Evolutionary conservation across 2,113 vertebrate species (phyloP).

Genomic region (Xiphorhynchus elegans): DNA sequence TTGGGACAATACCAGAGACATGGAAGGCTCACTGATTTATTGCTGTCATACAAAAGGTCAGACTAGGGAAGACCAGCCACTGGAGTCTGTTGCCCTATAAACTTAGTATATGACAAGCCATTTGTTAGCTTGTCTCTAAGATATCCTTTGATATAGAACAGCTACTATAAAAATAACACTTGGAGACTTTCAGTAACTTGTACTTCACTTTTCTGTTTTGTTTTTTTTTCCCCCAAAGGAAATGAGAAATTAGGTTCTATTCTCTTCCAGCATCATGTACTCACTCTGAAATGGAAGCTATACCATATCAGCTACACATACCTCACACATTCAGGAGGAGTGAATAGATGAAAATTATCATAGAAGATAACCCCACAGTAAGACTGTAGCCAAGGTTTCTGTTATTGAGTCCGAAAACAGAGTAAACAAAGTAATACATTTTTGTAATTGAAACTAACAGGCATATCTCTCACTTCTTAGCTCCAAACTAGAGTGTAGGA

Average conservation of each 20-base stretch:
- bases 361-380: background rate
- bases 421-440: background rate
- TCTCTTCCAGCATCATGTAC: background rate
- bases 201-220: background rate
- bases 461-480: background rate
- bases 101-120: background rate
- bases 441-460: background rate
- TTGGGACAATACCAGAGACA: background rate
- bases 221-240: background rate
- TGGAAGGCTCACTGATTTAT: constrained; percentile 43
- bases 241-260: background rate
- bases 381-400: background rate
- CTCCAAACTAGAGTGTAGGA: background rate
- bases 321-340: background rate
- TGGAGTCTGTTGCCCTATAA: background rate
- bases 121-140: background rate
- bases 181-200: background rate
- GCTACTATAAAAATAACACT: background rate
- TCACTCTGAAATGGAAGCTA: background rate
- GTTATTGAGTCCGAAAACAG: background rate
- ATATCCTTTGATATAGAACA: background rate
- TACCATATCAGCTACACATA: background rate
- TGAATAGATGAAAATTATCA: background rate
- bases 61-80: constrained; percentile 8
- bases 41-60: constrained; percentile 54